phyloP scores from a whole-genome alignment of 2,797 vertebrate species.

The Sebastes glaucus region DNA sequence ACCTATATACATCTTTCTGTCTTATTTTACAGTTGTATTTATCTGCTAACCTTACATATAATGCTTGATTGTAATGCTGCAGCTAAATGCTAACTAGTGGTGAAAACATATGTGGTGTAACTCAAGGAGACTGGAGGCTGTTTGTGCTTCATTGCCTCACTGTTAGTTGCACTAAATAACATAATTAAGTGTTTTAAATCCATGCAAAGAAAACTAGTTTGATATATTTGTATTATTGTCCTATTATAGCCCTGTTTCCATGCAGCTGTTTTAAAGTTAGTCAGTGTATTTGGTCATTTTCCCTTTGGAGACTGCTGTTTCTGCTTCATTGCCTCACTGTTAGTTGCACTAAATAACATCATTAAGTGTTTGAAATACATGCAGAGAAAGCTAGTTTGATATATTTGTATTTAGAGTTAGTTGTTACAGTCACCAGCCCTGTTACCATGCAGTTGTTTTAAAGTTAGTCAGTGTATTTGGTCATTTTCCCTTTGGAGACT shows the following conservation, averaged over 20 bases:
- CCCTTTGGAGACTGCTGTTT: background rate
- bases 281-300: background rate
- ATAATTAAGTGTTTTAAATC: slow-evolving; percentile 8
- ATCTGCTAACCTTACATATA: background rate
- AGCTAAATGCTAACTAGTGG: slow-evolving; percentile 26
- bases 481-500: background rate
- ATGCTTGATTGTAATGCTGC: background rate
- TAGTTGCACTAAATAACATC: slow-evolving; percentile 14
- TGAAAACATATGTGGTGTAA: slow-evolving; percentile 22
- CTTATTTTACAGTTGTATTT: background rate
- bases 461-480: background rate
- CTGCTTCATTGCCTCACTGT: slow-evolving; percentile 23
- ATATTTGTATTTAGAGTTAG: background rate
- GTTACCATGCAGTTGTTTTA: slow-evolving; percentile 54
- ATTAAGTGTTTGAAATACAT: slow-evolving; percentile 16
- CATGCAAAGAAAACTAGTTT: background rate
- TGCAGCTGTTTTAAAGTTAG: slow-evolving; percentile 57
- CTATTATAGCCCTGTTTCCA: slow-evolving; percentile 21
- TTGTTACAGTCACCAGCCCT: no score
- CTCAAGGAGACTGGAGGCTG: slow-evolving; percentile 8
- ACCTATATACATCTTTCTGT: background rate
- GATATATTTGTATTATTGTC: background rate
- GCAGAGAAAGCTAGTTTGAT: background rate
- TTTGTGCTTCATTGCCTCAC: slow-evolving; percentile 23
- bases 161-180: slow-evolving; percentile 20